Base-by-base conservation (phyloP, 2,113 vertebrate species). In the Aphyosemion australe region DNA sequence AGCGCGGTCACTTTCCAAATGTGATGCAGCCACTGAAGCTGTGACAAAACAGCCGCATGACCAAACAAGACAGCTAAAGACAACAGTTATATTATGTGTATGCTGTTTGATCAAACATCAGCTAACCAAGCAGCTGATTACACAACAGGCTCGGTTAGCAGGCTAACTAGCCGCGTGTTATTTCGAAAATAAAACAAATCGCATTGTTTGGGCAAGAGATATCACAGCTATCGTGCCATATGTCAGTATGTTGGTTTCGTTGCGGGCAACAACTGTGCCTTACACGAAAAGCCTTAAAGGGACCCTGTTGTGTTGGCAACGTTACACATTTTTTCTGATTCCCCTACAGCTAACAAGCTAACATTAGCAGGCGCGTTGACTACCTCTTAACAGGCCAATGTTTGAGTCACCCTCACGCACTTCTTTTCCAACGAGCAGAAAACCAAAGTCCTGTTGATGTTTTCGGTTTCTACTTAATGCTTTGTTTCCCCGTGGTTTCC, bases 1-100 rank as follows among this genome's bases (percentile, higher is more conserved):
- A 90, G 89, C 89, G 88, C 88, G 88, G 85, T 85, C 83, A 85
- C 87, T 86, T 91, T 89, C 80, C 83, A 89, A 90, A 89, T 87
- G 57, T 37, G 46, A 59, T 49, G 56, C 79, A 21, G 72, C 66
- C 58, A 54, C 80, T 76, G 64, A 19, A 63, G 61, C 43, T 53
- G 61, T 1, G 18, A 32, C 4, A 50, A 61, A 50, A 56, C 18
- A 4, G 53, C 43, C 51, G 57, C 39, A 51, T 3, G 50, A 18
- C 34, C 39, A 31, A 65, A 42, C 43, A 6, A 10, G 15, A 16
- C 13, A 3, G n/a, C n/a, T 53, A 32, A 2, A 21, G 18, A 32
- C n/a, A 13, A 1, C 8, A 34, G 12, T 19, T 1, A 13, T 7
- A 8, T 19, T 6, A 10, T 18, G 3, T 14, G 12, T 13, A 13